Evolutionary conservation across 30 jellyfish, hydroid and myxozoan genomes (phyloP).

Genomic region (Cassiopea andromeda): DNA sequence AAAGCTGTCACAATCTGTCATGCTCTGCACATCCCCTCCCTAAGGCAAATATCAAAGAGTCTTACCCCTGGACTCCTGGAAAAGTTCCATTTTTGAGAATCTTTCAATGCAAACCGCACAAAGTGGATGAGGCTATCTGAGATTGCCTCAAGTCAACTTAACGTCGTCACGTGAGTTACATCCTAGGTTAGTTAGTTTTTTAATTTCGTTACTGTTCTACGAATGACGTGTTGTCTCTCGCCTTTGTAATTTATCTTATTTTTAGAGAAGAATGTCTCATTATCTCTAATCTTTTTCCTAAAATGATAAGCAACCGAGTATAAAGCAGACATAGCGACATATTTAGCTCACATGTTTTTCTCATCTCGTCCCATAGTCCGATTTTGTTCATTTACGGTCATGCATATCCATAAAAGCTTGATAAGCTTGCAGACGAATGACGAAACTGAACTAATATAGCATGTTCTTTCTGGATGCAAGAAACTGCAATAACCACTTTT

Average conservation of each 20-base stretch:
- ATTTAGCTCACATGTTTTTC: not conserved
- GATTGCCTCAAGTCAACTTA: too few relatives aligned
- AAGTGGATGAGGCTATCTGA: too few relatives aligned
- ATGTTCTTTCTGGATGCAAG: too few relatives aligned
- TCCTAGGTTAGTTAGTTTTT: not conserved
- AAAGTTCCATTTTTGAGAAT: too few relatives aligned
- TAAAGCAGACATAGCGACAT: not conserved
- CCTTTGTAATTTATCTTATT: not conserved
- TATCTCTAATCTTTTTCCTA: not conserved
- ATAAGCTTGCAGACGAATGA: too few relatives aligned
- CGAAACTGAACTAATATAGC: too few relatives aligned
- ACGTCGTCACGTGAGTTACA: not conserved
- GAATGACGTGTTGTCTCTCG: not conserved
- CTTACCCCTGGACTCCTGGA: too few relatives aligned
- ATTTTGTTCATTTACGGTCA: not conserved
- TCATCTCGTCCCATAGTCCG: not conserved
- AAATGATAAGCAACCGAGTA: not conserved
- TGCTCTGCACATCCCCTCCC: too few relatives aligned
- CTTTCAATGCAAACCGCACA: too few relatives aligned
- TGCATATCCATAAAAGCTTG: not conserved
- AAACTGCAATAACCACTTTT: too few relatives aligned
- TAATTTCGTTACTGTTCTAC: not conserved
- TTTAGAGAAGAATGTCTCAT: not conserved
- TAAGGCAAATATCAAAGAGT: too few relatives aligned
- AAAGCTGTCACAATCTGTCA: too few relatives aligned